phyloP scores from a whole-genome alignment of 1,140 invertebrate genomes.

The Physella acuta region DNA sequence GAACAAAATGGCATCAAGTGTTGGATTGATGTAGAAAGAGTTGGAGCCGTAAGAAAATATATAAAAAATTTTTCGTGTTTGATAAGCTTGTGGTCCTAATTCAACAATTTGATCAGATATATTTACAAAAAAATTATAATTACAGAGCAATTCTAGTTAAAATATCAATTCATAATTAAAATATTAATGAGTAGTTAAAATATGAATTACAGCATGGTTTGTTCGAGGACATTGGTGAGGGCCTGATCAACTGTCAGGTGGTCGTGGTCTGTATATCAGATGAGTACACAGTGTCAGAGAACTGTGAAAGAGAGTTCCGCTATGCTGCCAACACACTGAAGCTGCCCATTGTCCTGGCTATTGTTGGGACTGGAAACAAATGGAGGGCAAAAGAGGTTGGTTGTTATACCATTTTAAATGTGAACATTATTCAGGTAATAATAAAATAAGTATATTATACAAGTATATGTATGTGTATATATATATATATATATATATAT shows the following conservation, averaged over 20 bases:
- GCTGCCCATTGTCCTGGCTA: slow-evolving; percentile 46
- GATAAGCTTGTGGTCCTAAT: too few species aligned
- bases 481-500: too few species aligned
- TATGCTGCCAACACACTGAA: slow-evolving; percentile 49
- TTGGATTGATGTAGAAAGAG: slow-evolving; percentile 57
- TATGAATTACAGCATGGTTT: slow-evolving; percentile 43
- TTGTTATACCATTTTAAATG: too few species aligned
- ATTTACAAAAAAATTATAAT: too few species aligned
- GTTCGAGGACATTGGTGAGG: slow-evolving; percentile 54
- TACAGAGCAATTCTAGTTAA: neutral
- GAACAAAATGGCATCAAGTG: slow-evolving; percentile 49
- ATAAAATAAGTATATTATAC: too few species aligned
- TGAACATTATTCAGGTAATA: too few species aligned
- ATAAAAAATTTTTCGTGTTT: too few species aligned
- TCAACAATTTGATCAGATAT: too few species aligned
- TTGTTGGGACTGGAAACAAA: slow-evolving; percentile 47
- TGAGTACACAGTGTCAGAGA: slow-evolving; percentile 48
- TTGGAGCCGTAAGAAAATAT: slow-evolving; percentile 48
- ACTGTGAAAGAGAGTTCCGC: slow-evolving; percentile 49
- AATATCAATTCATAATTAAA: neutral
- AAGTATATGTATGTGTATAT: too few species aligned
- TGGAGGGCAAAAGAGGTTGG: slow-evolving; percentile 53
- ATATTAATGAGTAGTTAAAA: neutral
- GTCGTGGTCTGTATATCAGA: slow-evolving; percentile 53
- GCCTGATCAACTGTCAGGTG: slow-evolving; percentile 46